Base-by-base conservation (phyloP, 2,113 vertebrate species). In the Corythaeola cristata region DNA sequence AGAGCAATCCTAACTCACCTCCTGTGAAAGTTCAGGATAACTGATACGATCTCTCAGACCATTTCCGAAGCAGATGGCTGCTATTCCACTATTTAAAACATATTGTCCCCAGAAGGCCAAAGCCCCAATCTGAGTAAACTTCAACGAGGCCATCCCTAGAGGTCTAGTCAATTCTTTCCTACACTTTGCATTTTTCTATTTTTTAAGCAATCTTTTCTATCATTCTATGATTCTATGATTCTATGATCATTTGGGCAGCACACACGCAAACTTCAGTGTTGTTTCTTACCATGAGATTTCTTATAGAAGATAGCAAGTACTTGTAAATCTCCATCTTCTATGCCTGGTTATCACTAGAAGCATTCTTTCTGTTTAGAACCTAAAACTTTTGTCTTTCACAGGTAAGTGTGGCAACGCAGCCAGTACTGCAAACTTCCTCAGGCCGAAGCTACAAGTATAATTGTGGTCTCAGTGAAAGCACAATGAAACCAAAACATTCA, bases 51-150 rank as follows among this genome's bases (percentile, higher is more conserved):
- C 88, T 89, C 63, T 20, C 62, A 75, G 91, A 82, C 22, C 53
- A 92, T 85, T 90, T 94, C 60, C 45, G 50, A 76, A 87, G 91
- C 71, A 89, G 94, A 93, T 73, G 86, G 89, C 84, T 92, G 89
- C 37, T 95, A 82, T 88, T 96, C 69, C 58, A 22, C 67, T 87
- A 4, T 69, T 94, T 90, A 71, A 93, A 95, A 79, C 44, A 72
- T 71, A 81, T 35, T 93, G 66, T 84, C 73, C 74, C 71, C 85
- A 81, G 71, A 96, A 92, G 89, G 67, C 86, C 52, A 78, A 88
- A 90, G 55, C 37, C 33, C 37, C 30, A 45, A 9, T 71, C 6
- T 86, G 55, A 85, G 89, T 62, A 59, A 74, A 88, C 60, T 88
- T 92, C 76, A 75, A 15, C 28, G 10, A 13, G 66, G 16, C 45